Percentiles rank a stretch among this genome's conserved stretches.
These are phyloP conservation scores for Gymnoscelis rufifasciata DNA, from an alignment of 2,888 invertebrate genomes.

Conservation along the genomic window DNA sequence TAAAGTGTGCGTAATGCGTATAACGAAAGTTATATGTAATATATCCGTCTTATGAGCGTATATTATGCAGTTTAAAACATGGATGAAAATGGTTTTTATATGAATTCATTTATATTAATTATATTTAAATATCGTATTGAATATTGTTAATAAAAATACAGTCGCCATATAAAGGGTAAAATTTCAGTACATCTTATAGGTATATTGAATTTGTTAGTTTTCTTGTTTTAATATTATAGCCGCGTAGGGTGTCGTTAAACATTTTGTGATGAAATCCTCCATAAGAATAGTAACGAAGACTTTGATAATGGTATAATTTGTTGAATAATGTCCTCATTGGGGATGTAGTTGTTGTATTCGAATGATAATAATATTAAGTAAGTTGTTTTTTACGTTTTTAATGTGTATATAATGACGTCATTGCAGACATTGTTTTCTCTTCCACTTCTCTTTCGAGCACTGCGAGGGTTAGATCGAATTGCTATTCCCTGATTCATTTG, in stretches of 20 bases:
- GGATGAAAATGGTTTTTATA: slow-evolving; percentile 75
- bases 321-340: slow-evolving; percentile 73
- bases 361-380: slow-evolving; percentile 79
- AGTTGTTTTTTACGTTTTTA: slow-evolving; percentile 80
- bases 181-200: slow-evolving; percentile 48
- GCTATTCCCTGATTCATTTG: slow-evolving; percentile 64
- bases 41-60: slow-evolving; percentile 77
- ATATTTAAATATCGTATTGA: slow-evolving; percentile 63
- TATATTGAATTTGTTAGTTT: slow-evolving; percentile 56
- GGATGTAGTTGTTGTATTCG: slow-evolving; percentile 78
- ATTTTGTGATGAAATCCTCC: slow-evolving; percentile 74
- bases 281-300: slow-evolving; percentile 73
- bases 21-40: slow-evolving; percentile 72
- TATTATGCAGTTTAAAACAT: slow-evolving; percentile 61
- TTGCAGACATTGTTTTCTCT: slow-evolving; percentile 69
- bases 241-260: slow-evolving; percentile 74
- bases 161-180: slow-evolving; percentile 28
- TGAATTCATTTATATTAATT: slow-evolving; percentile 71
- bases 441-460: slow-evolving; percentile 66
- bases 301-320: slow-evolving; percentile 73
- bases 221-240: slow-evolving; percentile 64
- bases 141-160: slow-evolving; percentile 44
- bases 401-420: slow-evolving; percentile 71
- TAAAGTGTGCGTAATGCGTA: slow-evolving; percentile 69
- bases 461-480: slow-evolving; percentile 45